Conservation (phyloP, 2,797 vertebrate species). For the Oreortyx pictus region DNA sequence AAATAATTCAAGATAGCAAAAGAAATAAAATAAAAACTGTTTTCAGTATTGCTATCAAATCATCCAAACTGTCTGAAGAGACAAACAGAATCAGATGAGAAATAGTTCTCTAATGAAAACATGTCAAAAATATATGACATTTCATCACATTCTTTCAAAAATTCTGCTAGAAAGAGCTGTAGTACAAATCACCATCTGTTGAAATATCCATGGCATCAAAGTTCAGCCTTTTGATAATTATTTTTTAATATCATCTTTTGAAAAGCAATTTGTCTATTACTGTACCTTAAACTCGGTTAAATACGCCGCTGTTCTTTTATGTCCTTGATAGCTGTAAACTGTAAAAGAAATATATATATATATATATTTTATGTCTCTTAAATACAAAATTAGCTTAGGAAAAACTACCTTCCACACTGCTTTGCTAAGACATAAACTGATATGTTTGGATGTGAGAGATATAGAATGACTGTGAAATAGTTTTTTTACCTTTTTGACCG, state of each 20-base stretch:
- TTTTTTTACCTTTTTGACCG: not conserved
- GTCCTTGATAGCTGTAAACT: not conserved
- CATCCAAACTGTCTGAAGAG: not conserved
- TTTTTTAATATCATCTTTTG: not conserved
- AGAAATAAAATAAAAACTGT: slow-evolving; percentile 12
- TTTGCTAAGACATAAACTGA: rapidly evolving
- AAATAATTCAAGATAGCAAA: not conserved
- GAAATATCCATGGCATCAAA: not conserved
- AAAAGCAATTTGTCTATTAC: not conserved
- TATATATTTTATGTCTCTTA: not conserved
- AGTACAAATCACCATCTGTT: not conserved
- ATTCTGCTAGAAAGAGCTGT: not conserved
- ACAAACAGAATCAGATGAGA: slow-evolving; percentile 44
- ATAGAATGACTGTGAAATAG: not conserved
- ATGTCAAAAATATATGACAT: slow-evolving; percentile 27
- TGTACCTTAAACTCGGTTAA: not conserved
- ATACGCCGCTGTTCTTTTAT: not conserved
- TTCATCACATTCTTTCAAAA: slow-evolving; percentile 23
- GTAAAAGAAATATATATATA: not conserved
- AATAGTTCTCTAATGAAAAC: slow-evolving; percentile 35
- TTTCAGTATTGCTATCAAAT: not conserved
- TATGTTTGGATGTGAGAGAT: rapidly evolving
- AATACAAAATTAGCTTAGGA: not conserved
- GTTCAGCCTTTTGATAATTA: not conserved
- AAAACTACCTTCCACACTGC: not conserved